A percentile compares a stretch with the other conserved stretches of the same genome.
These are phyloP conservation scores for Enhydra lutris DNA, from an alignment of 2,113 vertebrate species.

Conservation along the genomic window DNA sequence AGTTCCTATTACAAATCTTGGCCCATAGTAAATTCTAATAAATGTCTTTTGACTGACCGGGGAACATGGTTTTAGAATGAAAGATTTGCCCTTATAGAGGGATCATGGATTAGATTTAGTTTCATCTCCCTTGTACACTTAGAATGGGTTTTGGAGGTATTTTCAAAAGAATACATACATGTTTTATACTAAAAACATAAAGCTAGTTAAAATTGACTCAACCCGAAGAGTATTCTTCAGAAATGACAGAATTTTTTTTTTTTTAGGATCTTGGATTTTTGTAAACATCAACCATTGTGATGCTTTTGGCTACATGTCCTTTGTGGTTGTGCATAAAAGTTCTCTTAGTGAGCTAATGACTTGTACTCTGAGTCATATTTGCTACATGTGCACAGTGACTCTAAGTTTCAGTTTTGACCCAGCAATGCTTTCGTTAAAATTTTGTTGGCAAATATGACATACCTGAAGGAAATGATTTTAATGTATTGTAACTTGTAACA, in stretches of 20 bases:
- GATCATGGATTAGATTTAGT: background rate
- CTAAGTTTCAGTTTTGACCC: background rate
- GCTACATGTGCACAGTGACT: background rate
- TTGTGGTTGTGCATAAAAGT: background rate
- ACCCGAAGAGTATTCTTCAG: background rate
- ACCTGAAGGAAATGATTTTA: background rate
- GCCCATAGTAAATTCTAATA: background rate
- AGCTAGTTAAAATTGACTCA: background rate
- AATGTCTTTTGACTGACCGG: background rate
- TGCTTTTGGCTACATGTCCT: background rate
- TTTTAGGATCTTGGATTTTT: background rate
- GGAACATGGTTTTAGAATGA: background rate
- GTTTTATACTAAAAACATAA: background rate
- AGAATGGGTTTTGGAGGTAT: background rate
- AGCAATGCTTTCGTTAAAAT: background rate
- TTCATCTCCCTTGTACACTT: background rate
- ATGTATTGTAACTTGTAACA: background rate
- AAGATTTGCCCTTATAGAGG: background rate
- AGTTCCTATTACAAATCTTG: background rate
- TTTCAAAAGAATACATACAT: background rate
- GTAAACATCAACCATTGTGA: background rate
- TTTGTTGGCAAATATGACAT: background rate
- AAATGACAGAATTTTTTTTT: background rate
- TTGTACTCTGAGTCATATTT: background rate
- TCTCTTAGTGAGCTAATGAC: rapidly evolving